Evolutionary conservation across 2,888 invertebrate species (phyloP).

Genomic region (Oscheius myriophilus): DNA sequence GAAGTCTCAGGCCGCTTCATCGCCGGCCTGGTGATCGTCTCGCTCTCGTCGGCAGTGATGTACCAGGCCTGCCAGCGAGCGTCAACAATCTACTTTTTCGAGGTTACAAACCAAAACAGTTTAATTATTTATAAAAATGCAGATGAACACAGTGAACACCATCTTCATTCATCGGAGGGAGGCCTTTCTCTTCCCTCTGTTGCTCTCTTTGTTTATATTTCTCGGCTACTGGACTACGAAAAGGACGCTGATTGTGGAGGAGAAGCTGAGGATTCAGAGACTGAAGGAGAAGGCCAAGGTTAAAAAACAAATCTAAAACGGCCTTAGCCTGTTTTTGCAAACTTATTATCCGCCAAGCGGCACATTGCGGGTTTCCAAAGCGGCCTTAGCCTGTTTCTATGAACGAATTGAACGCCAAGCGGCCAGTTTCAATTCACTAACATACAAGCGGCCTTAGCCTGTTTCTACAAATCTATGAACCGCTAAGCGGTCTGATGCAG

Average conservation of each 20-base stretch:
- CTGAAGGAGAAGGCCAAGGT: constrained; percentile 15
- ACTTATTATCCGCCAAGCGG: no score
- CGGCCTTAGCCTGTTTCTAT: no score
- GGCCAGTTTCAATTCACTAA: no score
- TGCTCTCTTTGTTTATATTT: constrained; percentile 45
- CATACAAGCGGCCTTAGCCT: no score
- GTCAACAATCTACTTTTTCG: constrained; percentile 58
- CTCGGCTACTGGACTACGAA: constrained; percentile 50
- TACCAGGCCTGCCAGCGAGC: constrained; percentile 50
- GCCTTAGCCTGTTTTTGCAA: background rate
- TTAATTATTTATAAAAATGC: background rate
- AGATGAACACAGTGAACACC: constrained; percentile 51
- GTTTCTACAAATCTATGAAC: no score
- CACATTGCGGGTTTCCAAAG: no score
- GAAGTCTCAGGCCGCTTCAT: constrained; percentile 36
- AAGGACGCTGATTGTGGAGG: constrained; percentile 16
- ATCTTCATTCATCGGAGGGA: constrained; percentile 45
- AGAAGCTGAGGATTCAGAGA: constrained; percentile 15
- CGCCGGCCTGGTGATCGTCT: constrained; percentile 22
- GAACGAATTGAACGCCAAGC: no score
- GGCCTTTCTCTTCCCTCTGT: constrained; percentile 47
- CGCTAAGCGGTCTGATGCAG: no score
- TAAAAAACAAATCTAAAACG: background rate
- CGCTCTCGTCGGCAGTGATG: constrained; percentile 35
- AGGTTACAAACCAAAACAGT: constrained; percentile 34